Percentiles rank a stretch among this genome's conserved stretches.
phyloP scores from a whole-genome alignment of 2,113 vertebrate species.

The Entelurus aequoreus region DNA sequence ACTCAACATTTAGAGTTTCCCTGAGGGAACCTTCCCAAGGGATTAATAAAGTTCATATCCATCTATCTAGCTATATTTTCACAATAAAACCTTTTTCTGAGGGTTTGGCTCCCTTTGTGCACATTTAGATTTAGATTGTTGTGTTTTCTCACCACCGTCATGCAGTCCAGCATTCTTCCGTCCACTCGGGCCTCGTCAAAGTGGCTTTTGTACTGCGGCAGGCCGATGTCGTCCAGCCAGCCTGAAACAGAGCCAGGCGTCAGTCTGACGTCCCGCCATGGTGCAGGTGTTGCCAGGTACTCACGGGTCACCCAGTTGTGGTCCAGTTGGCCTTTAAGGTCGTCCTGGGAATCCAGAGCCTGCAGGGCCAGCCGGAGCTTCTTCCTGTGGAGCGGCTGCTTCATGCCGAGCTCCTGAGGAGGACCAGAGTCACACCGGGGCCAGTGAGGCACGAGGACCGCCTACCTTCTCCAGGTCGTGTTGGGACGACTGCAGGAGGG shows the following conservation, averaged over 20 bases:
- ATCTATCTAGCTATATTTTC: too few relatives aligned
- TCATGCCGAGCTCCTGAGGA: constrained; percentile 88
- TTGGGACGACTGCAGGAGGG: constrained; percentile 86
- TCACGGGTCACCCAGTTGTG: constrained; percentile 97
- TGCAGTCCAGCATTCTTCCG: constrained; percentile 90
- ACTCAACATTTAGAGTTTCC: too few relatives aligned
- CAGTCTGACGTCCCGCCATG: neutral
- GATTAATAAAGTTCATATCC: too few relatives aligned
- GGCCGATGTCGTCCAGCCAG: constrained; percentile 96
- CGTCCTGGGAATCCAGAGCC: constrained; percentile 83
- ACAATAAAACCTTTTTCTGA: too few relatives aligned
- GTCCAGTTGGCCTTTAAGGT: constrained; percentile 85
- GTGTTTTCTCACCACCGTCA: constrained; percentile 82
- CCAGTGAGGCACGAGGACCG: neutral
- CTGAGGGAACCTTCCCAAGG: too few relatives aligned
- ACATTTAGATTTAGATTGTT: too few relatives aligned
- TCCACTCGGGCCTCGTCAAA: constrained; percentile 94
- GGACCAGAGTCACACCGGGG: neutral
- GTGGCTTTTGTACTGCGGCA: constrained; percentile 96
- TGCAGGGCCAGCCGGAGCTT: constrained; percentile 93
- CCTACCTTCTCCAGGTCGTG: constrained; percentile 92
- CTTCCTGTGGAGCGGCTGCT: constrained; percentile 87
- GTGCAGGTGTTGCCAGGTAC: constrained; percentile 19
- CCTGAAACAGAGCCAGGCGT: constrained; percentile 61
- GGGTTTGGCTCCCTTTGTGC: too few relatives aligned